Conservation (phyloP, 2,888 invertebrate species). For the Panopea generosa region DNA sequence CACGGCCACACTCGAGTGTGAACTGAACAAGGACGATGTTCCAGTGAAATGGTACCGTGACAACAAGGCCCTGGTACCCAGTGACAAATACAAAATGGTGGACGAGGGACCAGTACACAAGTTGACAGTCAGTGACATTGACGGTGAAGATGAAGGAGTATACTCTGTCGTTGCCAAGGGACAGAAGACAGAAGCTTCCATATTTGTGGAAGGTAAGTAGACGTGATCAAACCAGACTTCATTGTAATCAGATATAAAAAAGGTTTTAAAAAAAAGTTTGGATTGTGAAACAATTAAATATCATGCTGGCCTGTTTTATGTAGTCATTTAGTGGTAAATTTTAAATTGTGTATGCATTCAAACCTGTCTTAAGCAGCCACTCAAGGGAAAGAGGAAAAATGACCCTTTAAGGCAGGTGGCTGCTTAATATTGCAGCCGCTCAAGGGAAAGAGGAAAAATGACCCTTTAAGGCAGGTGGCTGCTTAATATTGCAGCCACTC, state of each 20-base stretch:
- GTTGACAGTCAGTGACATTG: conserved; percentile 77
- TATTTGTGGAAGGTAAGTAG: conserved; percentile 83
- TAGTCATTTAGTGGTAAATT: too few relatives aligned
- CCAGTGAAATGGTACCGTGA: conserved; percentile 90
- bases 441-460: too few relatives aligned
- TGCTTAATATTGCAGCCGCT: too few relatives aligned
- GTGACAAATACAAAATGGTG: conserved; percentile 80
- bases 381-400: too few relatives aligned
- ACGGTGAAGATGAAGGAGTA: conserved; percentile 80
- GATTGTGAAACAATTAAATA: background rate
- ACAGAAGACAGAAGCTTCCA: conserved; percentile 80
- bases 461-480: too few relatives aligned
- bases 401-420: too few relatives aligned
- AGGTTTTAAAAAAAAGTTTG: background rate
- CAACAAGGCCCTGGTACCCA: conserved; percentile 92
- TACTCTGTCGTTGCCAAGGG: conserved; percentile 79
- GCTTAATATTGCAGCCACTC: too few relatives aligned
- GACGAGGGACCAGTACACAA: conserved; percentile 79
- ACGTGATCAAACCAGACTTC: too few relatives aligned
- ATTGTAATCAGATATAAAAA: too few relatives aligned
- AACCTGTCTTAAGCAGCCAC: too few relatives aligned
- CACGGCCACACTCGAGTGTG: conserved; percentile 88
- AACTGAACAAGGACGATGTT: conserved; percentile 91
- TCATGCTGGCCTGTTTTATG: background rate
- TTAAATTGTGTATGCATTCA: too few relatives aligned